These are phyloP conservation scores for Knipowitschia caucasica DNA, from an alignment of 2,797 vertebrate species.

Conservation along the genomic window DNA sequence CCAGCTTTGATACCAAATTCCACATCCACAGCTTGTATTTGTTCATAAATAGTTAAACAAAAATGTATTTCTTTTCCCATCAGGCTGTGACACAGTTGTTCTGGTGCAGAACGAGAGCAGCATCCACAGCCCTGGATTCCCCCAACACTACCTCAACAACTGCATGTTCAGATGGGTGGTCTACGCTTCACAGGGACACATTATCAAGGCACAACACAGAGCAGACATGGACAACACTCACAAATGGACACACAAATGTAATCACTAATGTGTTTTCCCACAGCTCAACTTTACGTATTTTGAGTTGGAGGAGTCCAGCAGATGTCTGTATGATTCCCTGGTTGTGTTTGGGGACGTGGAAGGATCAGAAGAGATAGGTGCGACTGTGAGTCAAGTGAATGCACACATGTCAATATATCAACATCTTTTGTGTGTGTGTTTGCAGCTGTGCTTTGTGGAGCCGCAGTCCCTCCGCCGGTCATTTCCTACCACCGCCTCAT, in stretches of 20 bases:
- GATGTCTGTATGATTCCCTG: constrained; percentile 77
- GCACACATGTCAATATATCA: neutral
- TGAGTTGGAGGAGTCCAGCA: constrained; percentile 77
- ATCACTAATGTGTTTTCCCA: constrained; percentile 1
- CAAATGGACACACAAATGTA: neutral
- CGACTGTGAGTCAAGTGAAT: neutral
- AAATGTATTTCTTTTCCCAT: no score
- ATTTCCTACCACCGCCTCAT: constrained; percentile 74
- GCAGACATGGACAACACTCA: neutral
- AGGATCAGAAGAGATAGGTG: constrained; percentile 75
- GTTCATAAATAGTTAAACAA: no score
- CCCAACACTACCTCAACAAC: constrained; percentile 71
- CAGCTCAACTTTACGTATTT: constrained; percentile 83
- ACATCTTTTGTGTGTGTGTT: neutral
- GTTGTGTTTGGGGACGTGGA: constrained; percentile 71
- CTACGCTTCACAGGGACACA: constrained; percentile 68
- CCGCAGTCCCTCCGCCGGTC: constrained; percentile 64
- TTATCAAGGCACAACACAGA: constrained; percentile 76
- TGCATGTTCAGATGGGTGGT: constrained; percentile 78
- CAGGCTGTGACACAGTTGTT: constrained; percentile 73
- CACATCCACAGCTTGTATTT: no score
- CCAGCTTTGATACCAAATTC: no score
- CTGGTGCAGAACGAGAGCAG: constrained; percentile 71
- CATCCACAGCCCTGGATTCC: constrained; percentile 77
- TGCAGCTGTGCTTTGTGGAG: constrained; percentile 77